phyloP scores from a whole-genome alignment of 2,888 invertebrate species.

The Petrolisthes manimaculis region DNA sequence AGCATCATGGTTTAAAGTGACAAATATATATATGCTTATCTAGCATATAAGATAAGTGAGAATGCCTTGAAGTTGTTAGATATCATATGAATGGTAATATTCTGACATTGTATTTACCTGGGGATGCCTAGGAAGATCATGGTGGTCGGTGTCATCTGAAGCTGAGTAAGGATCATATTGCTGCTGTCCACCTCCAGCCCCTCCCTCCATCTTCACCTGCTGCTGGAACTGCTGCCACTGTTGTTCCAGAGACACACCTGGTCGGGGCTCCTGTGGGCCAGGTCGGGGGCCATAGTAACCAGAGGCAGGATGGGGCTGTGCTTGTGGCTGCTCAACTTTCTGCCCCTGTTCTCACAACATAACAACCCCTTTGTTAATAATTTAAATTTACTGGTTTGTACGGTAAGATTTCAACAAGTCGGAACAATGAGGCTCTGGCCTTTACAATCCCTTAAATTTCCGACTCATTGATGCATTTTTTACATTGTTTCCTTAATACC shows the following conservation, averaged over 20 bases:
- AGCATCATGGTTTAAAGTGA: too few relatives aligned
- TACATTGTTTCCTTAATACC: too few relatives aligned
- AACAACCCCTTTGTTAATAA: neutral
- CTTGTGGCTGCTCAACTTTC: constrained; percentile 43
- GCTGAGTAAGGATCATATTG: constrained; percentile 55
- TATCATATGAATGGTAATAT: too few relatives aligned
- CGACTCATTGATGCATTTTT: too few relatives aligned
- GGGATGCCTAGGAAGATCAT: constrained; percentile 34
- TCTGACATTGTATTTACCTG: constrained; percentile 8
- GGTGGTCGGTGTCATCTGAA: constrained; percentile 45
- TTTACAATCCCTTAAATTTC: too few relatives aligned
- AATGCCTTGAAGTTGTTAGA: too few relatives aligned
- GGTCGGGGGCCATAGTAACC: constrained; percentile 22
- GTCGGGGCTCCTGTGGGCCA: constrained; percentile 37
- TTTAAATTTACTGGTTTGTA: neutral
- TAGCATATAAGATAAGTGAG: too few relatives aligned
- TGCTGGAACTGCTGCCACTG: constrained; percentile 58
- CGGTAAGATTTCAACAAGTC: too few relatives aligned
- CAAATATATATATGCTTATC: too few relatives aligned
- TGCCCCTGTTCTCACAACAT: constrained; percentile 31
- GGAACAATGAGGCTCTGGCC: too few relatives aligned
- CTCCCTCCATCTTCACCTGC: constrained; percentile 53
- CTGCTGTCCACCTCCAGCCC: constrained; percentile 29
- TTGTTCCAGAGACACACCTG: constrained; percentile 42
- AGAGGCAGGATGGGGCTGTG: constrained; percentile 22